Evolutionary conservation across 2,888 invertebrate species (phyloP).

Genomic region (Adelphocoris suturalis): DNA sequence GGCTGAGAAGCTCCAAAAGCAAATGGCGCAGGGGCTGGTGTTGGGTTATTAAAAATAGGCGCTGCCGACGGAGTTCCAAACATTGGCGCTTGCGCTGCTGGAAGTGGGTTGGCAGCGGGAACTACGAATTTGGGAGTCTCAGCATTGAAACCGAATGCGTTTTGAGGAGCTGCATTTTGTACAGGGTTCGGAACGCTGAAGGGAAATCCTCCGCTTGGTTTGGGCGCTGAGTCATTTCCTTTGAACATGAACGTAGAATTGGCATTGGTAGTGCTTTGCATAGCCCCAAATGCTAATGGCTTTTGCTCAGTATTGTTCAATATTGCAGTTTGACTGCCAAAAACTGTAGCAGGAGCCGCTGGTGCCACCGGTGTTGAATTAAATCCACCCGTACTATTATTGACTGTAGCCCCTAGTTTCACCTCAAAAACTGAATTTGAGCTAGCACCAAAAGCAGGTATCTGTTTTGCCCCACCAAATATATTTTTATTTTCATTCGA

Average conservation of each 20-base stretch:
- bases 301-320: constrained; percentile 54
- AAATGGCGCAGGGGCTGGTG: constrained; percentile 65
- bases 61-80: constrained; percentile 46
- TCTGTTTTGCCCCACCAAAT: constrained; percentile 50
- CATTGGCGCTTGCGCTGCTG: not conserved
- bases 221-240: not conserved
- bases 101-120: not conserved
- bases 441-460: constrained; percentile 13
- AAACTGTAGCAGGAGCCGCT: constrained; percentile 34
- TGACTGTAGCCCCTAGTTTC: not conserved
- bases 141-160: constrained; percentile 52
- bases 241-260: constrained; percentile 55
- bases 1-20: constrained; percentile 67
- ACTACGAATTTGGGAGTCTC: constrained; percentile 58
- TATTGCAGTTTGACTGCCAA: constrained; percentile 62
- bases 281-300: constrained; percentile 36
- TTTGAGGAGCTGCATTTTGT: constrained; percentile 11
- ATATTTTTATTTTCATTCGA: constrained; percentile 54
- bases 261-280: constrained; percentile 30
- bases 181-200: constrained; percentile 28
- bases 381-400: not conserved
- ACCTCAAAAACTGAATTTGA: constrained; percentile 42
- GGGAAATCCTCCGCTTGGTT: constrained; percentile 38
- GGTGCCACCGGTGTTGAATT: not conserved
- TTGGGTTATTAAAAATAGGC: constrained; percentile 65